Conservation (phyloP, 2,888 invertebrate genomes). For the Linnaemya vulpina region DNA sequence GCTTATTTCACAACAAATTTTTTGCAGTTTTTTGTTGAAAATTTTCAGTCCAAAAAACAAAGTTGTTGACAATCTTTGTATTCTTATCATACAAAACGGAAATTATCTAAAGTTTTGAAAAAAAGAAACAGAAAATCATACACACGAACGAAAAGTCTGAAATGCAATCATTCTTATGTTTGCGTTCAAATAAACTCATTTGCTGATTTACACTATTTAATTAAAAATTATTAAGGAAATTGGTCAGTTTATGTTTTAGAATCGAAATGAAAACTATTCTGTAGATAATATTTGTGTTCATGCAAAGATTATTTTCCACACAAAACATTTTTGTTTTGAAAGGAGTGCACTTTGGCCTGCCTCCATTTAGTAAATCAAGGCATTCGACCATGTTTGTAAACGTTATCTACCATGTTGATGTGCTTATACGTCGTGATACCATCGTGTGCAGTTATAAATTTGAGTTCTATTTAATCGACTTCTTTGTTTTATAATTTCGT, state of each 20-base stretch:
- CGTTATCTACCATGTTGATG: slow-evolving; percentile 15
- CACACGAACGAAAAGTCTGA: not conserved
- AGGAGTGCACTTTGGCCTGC: not conserved
- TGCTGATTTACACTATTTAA: slow-evolving; percentile 49
- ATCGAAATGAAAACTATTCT: slow-evolving; percentile 21
- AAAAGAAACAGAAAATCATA: not conserved
- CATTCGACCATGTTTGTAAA: not conserved
- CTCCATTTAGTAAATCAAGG: not conserved
- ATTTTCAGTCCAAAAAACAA: slow-evolving; percentile 15
- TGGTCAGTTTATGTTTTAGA: slow-evolving; percentile 43
- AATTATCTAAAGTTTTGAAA: slow-evolving; percentile 65
- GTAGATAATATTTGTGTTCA: not conserved
- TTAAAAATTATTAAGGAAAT: slow-evolving; percentile 56
- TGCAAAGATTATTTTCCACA: not conserved
- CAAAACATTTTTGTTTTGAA: slow-evolving; percentile 26
- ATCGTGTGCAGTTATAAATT: not conserved
- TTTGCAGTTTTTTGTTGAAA: not conserved
- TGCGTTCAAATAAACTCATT: slow-evolving; percentile 1
- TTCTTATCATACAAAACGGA: slow-evolving; percentile 63
- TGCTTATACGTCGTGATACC: not conserved
- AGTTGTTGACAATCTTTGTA: slow-evolving; percentile 59
- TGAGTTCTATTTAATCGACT: slow-evolving; percentile 46
- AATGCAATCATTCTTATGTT: not conserved
- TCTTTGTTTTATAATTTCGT: no score
- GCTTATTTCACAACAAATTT: slow-evolving; percentile 32